Evolutionary conservation across 2,888 invertebrate genomes (phyloP), one percentile per base, ranked within the genome.

Genomic region (Mellilla xanthometata): DNA sequence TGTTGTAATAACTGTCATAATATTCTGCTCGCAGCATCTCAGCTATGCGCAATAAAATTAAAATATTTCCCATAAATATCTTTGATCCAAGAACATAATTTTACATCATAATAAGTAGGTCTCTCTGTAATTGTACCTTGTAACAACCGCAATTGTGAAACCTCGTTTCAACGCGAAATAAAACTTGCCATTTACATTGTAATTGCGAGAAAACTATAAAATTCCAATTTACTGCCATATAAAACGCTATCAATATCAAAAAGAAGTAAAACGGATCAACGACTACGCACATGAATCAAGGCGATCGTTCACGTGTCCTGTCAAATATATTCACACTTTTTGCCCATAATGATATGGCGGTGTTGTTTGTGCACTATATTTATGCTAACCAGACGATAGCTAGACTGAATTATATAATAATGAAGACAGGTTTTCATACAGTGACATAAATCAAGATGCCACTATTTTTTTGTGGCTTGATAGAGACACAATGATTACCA

Each of bases 391-490:
- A 72, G 71, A 67, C 67, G 23, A 35, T 41, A 43, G 47, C 56
- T 60, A 73, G 68, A 64, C 68, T 42, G 35, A 24, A 22, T 54
- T 54, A 49, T 47, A 38, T 54, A 47, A 56, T 28, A 10, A 47
- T 38, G 13, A 8, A 42, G 54, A 34, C 35, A 27, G 32, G 19
- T 56, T 61, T 31, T 43, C 46, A 51, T 40, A 40, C 33, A 60
- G 49, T 60, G 62, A 65, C 67, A 74, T 74, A 68, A 72, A 72
- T 74, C 64, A 74, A 52, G 22, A 47, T 45, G 54, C 49, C 54
- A 44, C 52, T 39, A 39, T 23, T 19, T 56, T 57, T 57, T 57
- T 52, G 39, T 49, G 11, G 29, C 35, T 43, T 28, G 35, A 61
- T 67, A 65, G 33, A 66, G 62, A 65, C 62, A 56, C 27, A 50